A percentile compares a stretch with the other conserved stretches of the same genome.
Evolutionary conservation across 2,113 vertebrate species (phyloP).

Genomic region (Atherinomorus stipes): DNA sequence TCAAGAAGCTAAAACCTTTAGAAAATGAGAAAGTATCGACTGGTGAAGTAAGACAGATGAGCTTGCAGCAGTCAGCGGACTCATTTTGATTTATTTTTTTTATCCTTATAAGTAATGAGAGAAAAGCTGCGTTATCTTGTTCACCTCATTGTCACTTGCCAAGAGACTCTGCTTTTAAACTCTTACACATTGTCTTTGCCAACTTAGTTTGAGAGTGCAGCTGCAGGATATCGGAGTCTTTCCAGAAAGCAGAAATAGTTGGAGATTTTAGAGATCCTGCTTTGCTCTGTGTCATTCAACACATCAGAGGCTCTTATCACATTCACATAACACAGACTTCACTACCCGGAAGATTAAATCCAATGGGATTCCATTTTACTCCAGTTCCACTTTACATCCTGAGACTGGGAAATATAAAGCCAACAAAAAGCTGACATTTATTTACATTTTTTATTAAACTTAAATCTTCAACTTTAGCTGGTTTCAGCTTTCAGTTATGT

Average conservation of each 20-base stretch:
- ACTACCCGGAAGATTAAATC: background rate
- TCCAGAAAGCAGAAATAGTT: slow-evolving; percentile 6
- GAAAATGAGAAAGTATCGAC: slow-evolving; percentile 48
- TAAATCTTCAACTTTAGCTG: no score
- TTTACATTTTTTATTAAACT: no score
- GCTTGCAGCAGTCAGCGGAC: slow-evolving; percentile 38
- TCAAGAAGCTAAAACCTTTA: slow-evolving; percentile 31
- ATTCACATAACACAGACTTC: background rate
- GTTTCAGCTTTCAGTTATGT: no score
- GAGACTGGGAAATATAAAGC: no score
- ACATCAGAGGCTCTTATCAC: background rate
- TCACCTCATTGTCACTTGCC: slow-evolving; percentile 46
- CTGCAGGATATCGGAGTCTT: slow-evolving; percentile 30
- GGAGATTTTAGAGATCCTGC: slow-evolving; percentile 8
- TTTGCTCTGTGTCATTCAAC: slow-evolving; percentile 2
- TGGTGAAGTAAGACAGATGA: slow-evolving; percentile 47
- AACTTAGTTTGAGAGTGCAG: slow-evolving; percentile 28
- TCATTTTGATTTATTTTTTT: slow-evolving; percentile 50
- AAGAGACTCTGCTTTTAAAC: slow-evolving; percentile 42
- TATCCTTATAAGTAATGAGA: slow-evolving; percentile 46
- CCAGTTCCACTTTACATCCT: no score
- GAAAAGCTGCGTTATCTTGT: slow-evolving; percentile 48
- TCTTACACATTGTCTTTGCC: slow-evolving; percentile 42
- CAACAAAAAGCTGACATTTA: no score
- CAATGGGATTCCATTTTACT: background rate